A percentile compares a stretch with the other conserved stretches of the same genome.
phyloP scores from a whole-genome alignment of 2,113 vertebrate species.

The Pelodiscus sinensis region DNA sequence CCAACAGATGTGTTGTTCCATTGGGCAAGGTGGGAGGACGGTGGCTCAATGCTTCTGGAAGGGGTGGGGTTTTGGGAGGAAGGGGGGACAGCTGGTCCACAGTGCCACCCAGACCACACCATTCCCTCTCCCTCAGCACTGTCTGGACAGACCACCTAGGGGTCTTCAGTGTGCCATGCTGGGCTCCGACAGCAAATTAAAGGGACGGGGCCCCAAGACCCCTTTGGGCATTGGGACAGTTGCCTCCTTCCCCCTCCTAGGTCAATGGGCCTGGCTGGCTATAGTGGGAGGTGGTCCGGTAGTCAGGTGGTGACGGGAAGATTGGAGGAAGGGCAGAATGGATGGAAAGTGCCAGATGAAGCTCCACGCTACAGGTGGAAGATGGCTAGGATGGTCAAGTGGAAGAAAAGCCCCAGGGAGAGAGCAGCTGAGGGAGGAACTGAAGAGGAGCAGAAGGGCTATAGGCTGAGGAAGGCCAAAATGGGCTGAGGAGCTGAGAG shows the following conservation, averaged over 20 bases:
- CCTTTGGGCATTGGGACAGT: no score
- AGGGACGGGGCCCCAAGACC: no score
- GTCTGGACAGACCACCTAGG: no score
- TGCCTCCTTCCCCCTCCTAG: no score
- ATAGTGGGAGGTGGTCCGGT: neutral
- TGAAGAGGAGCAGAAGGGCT: neutral
- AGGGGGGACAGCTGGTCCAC: neutral
- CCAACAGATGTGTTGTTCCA: no score
- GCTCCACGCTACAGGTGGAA: fast-evolving
- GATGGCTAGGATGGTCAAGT: neutral
- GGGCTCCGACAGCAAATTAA: no score
- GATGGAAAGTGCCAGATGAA: neutral
- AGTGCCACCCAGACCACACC: no score
- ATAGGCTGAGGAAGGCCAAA: neutral
- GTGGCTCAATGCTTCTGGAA: no score
- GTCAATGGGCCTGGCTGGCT: neutral
- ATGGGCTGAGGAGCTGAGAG: neutral
- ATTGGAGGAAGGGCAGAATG: neutral
- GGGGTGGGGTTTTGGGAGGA: neutral
- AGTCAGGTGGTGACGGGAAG: neutral
- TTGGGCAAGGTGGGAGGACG: no score
- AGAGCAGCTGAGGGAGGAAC: neutral
- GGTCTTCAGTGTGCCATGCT: no score
- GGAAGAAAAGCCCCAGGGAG: neutral
- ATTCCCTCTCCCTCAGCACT: no score